A percentile compares a stretch with the other conserved stretches of the same genome.
Conservation (phyloP, 2,888 invertebrate species). For the Colletes collaris region DNA sequence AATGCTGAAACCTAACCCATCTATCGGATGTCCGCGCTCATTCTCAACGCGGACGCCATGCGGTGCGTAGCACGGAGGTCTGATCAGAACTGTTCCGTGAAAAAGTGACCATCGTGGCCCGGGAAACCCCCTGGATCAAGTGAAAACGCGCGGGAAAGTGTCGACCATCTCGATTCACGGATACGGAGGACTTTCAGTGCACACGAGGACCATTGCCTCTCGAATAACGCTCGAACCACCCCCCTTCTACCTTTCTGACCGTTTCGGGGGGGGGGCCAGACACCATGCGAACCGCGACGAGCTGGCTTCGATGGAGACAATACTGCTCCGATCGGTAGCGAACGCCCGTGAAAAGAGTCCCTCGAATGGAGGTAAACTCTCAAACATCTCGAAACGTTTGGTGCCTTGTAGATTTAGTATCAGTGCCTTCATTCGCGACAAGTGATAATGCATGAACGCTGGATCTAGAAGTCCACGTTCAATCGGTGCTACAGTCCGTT, state of each 20-base stretch:
- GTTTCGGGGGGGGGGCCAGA: neutral
- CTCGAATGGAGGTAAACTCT: no score
- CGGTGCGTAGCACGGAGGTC: conserved; percentile 79
- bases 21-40: conserved; percentile 80
- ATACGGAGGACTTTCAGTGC: no score
- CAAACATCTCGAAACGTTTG: no score
- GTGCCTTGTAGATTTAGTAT: conserved; percentile 12
- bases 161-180: no score
- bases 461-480: conserved; percentile 4
- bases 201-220: no score
- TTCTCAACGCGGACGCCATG: conserved; percentile 80
- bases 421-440: conserved; percentile 36
- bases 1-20: conserved; percentile 77
- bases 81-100: conserved; percentile 53
- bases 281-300: conserved; percentile 24
- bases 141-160: no score
- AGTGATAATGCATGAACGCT: conserved; percentile 31
- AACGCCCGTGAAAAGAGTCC: conserved; percentile 1
- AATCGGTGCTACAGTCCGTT: conserved; percentile 39
- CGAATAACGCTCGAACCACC: no score
- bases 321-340: conserved; percentile 36
- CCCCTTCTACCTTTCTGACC: conserved; percentile 7
- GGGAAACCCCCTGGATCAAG: no score
- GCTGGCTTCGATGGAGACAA: neutral
- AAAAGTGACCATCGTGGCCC: conserved; percentile 35